Conservation (phyloP, 2,113 vertebrate species). For the Oxygymnocypris stewartii region DNA sequence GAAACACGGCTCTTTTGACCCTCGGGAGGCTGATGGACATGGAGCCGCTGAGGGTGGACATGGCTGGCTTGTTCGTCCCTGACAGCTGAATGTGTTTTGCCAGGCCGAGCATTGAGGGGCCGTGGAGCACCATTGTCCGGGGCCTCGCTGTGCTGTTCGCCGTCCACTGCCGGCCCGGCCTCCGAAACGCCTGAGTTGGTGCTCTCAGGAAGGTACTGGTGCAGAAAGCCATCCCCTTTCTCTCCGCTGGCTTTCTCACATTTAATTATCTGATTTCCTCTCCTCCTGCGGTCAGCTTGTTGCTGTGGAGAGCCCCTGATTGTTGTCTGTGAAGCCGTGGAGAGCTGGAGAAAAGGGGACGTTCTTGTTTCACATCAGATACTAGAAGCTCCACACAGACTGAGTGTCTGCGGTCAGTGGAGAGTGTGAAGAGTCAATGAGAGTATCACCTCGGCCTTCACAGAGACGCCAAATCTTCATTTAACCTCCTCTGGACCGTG, state of each 20-base stretch:
- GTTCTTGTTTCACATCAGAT: slow-evolving; percentile 82
- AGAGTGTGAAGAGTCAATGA: slow-evolving; percentile 82
- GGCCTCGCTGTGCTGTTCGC: slow-evolving; percentile 49
- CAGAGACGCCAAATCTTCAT: slow-evolving; percentile 86
- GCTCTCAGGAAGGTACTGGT: slow-evolving; percentile 83
- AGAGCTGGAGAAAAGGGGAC: slow-evolving; percentile 72
- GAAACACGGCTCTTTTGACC: slow-evolving; percentile 80
- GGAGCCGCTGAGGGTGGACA: slow-evolving; percentile 84
- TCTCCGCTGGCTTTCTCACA: slow-evolving; percentile 79
- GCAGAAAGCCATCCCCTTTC: slow-evolving; percentile 83
- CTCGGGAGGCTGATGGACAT: slow-evolving; percentile 8
- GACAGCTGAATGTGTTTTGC: slow-evolving; percentile 88
- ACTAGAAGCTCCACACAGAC: slow-evolving; percentile 76
- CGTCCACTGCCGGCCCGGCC: slow-evolving; percentile 70
- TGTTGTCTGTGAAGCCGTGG: slow-evolving; percentile 85
- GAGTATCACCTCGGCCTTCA: slow-evolving; percentile 78
- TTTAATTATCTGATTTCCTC: slow-evolving; percentile 93
- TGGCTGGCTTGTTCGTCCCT: slow-evolving; percentile 89
- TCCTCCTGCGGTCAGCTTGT: slow-evolving; percentile 81
- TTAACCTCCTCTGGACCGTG: slow-evolving; percentile 65
- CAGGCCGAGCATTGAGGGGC: slow-evolving; percentile 81
- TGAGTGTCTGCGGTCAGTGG: slow-evolving; percentile 74
- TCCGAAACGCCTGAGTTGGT: slow-evolving; percentile 76
- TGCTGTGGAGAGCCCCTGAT: slow-evolving; percentile 77
- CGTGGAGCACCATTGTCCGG: slow-evolving; percentile 73